These are phyloP conservation scores for Heliconius cydno DNA, from an alignment of 2,888 invertebrate genomes.

Conservation along the genomic window DNA sequence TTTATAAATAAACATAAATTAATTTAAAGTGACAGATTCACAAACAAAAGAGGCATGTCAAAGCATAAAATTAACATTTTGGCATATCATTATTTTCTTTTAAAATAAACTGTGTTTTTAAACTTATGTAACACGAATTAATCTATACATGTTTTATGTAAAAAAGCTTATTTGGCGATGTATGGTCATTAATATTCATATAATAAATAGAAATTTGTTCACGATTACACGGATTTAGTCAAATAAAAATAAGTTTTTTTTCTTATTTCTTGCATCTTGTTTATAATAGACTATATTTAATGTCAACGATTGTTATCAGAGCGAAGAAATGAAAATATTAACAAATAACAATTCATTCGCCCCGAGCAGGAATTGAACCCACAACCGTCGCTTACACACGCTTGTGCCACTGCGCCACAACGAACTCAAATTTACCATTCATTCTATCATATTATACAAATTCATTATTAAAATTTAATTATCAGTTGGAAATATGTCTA, in stretches of 20 bases:
- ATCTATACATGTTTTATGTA: constrained; percentile 12
- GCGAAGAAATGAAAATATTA: too few relatives aligned
- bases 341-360: too few relatives aligned
- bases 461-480: too few relatives aligned
- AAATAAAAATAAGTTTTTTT: not conserved
- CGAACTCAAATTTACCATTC: too few relatives aligned
- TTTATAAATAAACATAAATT: not conserved
- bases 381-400: too few relatives aligned
- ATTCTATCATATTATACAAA: too few relatives aligned
- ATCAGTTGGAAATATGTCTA: not conserved
- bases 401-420: too few relatives aligned
- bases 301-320: too few relatives aligned
- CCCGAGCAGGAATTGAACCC: too few relatives aligned
- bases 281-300: too few relatives aligned
- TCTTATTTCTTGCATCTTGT: too few relatives aligned
- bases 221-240: not conserved
- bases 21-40: not conserved
- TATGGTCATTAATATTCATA: constrained; percentile 2
- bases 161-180: not conserved
- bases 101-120: not conserved
- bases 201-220: constrained; percentile 8
- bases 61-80: not conserved
- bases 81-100: not conserved
- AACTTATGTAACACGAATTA: not conserved
- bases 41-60: not conserved